A percentile compares a stretch with the other conserved stretches of the same genome.
phyloP scores from a whole-genome alignment of 2,888 invertebrate genomes.

The Melikaiella ostensackeni region DNA sequence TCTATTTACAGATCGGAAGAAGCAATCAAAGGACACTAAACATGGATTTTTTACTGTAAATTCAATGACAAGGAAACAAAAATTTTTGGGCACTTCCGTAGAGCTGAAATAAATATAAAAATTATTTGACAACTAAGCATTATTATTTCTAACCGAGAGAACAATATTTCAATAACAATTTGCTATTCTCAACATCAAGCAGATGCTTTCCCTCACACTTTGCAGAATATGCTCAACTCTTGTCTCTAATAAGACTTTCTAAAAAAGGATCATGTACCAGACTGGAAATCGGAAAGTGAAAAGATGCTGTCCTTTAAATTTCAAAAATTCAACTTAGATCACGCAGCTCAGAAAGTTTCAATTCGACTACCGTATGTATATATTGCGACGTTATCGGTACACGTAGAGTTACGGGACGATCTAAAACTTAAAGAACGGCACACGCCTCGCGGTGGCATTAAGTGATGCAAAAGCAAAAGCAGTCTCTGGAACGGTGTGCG shows the following conservation, averaged over 20 bases:
- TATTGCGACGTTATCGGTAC: conserved; percentile 44
- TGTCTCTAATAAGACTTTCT: conserved; percentile 56
- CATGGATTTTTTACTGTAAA: too few relatives aligned
- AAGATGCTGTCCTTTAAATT: conserved; percentile 24
- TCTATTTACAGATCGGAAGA: too few relatives aligned
- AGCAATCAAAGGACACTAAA: too few relatives aligned
- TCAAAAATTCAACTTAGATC: conserved; percentile 17
- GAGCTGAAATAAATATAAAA: too few relatives aligned
- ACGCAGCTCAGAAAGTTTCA: conserved; percentile 9
- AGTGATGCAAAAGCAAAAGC: conserved; percentile 48
- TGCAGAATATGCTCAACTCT: background rate
- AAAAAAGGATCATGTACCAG: conserved; percentile 45
- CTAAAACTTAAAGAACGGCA: conserved; percentile 67
- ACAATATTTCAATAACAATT: too few relatives aligned
- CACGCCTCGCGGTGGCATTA: conserved; percentile 74
- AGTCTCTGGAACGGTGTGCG: conserved; percentile 39
- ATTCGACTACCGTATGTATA: background rate
- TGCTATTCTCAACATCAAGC: too few relatives aligned
- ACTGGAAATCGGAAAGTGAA: conserved; percentile 23
- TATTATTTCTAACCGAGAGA: too few relatives aligned
- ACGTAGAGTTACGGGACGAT: conserved; percentile 42
- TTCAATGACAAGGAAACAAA: too few relatives aligned
- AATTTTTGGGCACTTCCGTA: too few relatives aligned
- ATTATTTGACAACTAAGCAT: too few relatives aligned
- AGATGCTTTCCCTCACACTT: background rate